These are phyloP conservation scores for Andrena fulva DNA, from an alignment of 2,888 invertebrate species.

Conservation along the genomic window DNA sequence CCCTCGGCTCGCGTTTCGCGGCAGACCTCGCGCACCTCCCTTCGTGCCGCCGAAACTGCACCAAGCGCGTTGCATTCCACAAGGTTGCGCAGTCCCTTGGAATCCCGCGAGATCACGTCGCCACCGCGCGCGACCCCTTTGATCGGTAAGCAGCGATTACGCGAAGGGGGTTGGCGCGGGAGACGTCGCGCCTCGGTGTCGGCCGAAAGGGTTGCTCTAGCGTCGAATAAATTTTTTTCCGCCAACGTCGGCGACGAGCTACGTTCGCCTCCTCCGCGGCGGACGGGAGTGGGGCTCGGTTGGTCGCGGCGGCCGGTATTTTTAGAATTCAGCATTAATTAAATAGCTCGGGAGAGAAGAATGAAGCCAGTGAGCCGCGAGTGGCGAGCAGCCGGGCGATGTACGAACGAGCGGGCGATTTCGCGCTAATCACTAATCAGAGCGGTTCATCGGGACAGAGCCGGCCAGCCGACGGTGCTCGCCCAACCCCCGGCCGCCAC, in stretches of 20 bases:
- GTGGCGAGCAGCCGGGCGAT: constrained; percentile 73
- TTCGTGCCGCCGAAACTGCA: neutral
- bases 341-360: constrained; percentile 74
- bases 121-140: neutral
- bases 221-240: constrained; percentile 52
- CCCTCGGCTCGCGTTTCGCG: neutral
- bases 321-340: constrained; percentile 76
- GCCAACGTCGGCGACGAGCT: constrained; percentile 19
- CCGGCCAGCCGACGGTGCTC: constrained; percentile 62
- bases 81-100: neutral
- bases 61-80: neutral
- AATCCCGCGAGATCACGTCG: constrained; percentile 9
- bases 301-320: constrained; percentile 63
- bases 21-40: neutral
- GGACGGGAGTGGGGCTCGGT: constrained; percentile 39
- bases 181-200: neutral
- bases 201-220: constrained; percentile 57
- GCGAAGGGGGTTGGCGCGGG: neutral
- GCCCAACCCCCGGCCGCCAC: constrained; percentile 42
- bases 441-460: constrained; percentile 65
- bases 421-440: constrained; percentile 78
- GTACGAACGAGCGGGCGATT: constrained; percentile 75
- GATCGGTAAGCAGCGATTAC: too few species aligned
- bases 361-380: constrained; percentile 76
- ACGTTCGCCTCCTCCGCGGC: constrained; percentile 42